Evolutionary conservation across 2,888 invertebrate genomes (phyloP), one percentile per base, ranked within the genome.

Genomic region (Bembecia ichneumoniformis): DNA sequence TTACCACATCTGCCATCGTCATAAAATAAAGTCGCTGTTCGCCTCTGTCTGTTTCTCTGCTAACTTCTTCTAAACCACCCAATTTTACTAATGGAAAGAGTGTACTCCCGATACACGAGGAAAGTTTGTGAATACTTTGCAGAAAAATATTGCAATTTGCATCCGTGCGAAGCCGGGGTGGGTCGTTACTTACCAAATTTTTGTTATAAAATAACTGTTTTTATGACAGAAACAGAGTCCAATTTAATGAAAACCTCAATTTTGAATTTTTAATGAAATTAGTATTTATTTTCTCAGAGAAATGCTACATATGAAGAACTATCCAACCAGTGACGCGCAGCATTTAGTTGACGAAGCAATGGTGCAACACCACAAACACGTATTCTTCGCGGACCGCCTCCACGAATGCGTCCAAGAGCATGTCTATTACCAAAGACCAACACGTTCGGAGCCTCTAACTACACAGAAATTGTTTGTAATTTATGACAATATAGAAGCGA

Each of bases 401-500:
- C 91, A 92, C 63, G 91, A 92, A 57, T 88, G 89, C 35, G 89
- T 93, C 0, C 89, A 91, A 50, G 88, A 87, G 51, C 90, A 91
- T 55, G 81, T 94, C 1, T 79, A 76, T 43, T 93, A 90, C 59
- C 83, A 75, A 55, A 68, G 67, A 43, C 58, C 55, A 13, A 71
- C 76, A 7, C 69, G 71, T 17, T 52, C 74, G 0, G 90, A 92
- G 64, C 88, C 91, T 0, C 67, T 94, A 14, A 88, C 90, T 40
- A 83, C 90, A 0, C 90, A 91, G 43, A 84, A 92, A 43, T 88
- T 93, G 47, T 93, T 89, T 62, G 88, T 93, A 28, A 88, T 93
- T 7, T 91, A 93, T 59, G 92, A 94, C 60, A 93, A 92, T 52
- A 89, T 94, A 35, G 92, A 93, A 62, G 90, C 94, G 9, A 88